Base-by-base conservation (phyloP, 2,113 vertebrate genomes). In the Pterophyllum scalare region DNA sequence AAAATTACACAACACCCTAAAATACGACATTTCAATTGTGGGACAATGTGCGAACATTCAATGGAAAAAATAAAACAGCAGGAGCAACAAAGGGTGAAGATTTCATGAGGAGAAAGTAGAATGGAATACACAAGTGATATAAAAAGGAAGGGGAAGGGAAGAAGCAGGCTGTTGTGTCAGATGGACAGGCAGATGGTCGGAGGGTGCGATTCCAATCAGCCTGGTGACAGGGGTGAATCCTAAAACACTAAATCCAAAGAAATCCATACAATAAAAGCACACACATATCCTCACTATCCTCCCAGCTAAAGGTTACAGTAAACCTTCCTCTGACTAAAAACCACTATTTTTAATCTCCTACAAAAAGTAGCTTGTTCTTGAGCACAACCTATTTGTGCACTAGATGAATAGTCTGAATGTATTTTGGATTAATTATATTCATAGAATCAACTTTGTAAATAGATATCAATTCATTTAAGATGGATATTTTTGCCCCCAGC, bases 181-280 rank as follows among this genome's bases (percentile, higher is more conserved):
- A 94, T 93, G 92, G 91, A 91, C 40, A 87, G 86, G 82, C 92
- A 93, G 92, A 94, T 94, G 93, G 94, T 91, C 77, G 62, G 57
- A 83, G 85, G 87, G 70, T 85, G 75, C 31, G 17, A 86, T 79
- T 93, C 85, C 87, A 92, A 92, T 92, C 88, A 90, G 88, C 77
- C 60, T 70, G 80, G 76, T 84, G 82, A 80, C 59, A 75, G 76
- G 70, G 80, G 85, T 87, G 86, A 87, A 91, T 85, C 81, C 84
- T 88, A 19, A 77, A 85, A 78, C 81, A 72, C 77, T 87, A 92
- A 93, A 89, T 91, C 83, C 83, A 80, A 24, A 89, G 77, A 90
- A 90, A 91, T 89, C 84, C 67, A 31, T 70, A 67, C 61, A 77
- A 78, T 81, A 24, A 79, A 84, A 89, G 80, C 82, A 90, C 65